These are phyloP conservation scores for Drosophila ezoana DNA, from an alignment of 2,888 invertebrate genomes.

Conservation along the genomic window DNA sequence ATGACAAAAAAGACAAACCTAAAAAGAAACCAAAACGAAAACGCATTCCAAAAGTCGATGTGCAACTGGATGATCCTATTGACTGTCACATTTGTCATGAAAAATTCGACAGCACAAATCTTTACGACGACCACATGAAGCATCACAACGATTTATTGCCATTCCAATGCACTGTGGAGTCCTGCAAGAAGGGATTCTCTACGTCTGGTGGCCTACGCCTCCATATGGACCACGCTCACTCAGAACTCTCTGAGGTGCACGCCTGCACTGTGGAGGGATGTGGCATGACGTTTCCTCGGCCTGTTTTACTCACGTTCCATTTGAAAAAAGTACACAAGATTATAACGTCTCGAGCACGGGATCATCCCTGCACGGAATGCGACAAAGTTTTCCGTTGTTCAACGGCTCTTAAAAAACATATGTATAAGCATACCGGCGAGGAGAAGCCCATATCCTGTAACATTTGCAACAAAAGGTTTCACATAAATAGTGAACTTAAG, in stretches of 20 bases:
- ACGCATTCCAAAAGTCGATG: constrained; percentile 54
- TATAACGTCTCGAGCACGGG: constrained; percentile 56
- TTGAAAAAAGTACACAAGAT: constrained; percentile 74
- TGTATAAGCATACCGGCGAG: constrained; percentile 83
- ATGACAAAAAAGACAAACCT: constrained; percentile 28
- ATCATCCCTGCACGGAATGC: constrained; percentile 80
- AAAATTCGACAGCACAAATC: constrained; percentile 73
- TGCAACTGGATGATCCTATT: constrained; percentile 59
- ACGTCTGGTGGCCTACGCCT: constrained; percentile 75
- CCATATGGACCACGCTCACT: constrained; percentile 79
- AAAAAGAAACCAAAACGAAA: constrained; percentile 51
- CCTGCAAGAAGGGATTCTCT: constrained; percentile 78
- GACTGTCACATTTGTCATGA: constrained; percentile 81
- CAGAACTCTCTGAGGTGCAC: constrained; percentile 72
- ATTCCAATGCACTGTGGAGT: constrained; percentile 77
- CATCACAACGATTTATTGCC: constrained; percentile 80
- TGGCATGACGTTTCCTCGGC: constrained; percentile 72
- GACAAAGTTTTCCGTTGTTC: constrained; percentile 83
- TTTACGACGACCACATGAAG: constrained; percentile 82
- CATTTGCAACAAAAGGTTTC: constrained; percentile 81
- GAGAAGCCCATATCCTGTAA: constrained; percentile 81
- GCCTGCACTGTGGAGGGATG: constrained; percentile 80
- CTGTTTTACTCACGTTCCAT: constrained; percentile 77
- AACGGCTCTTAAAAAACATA: constrained; percentile 82
- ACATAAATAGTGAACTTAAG: constrained; percentile 81